Conservation (phyloP, 2,797 vertebrate genomes). For the Acanthis flammea region DNA sequence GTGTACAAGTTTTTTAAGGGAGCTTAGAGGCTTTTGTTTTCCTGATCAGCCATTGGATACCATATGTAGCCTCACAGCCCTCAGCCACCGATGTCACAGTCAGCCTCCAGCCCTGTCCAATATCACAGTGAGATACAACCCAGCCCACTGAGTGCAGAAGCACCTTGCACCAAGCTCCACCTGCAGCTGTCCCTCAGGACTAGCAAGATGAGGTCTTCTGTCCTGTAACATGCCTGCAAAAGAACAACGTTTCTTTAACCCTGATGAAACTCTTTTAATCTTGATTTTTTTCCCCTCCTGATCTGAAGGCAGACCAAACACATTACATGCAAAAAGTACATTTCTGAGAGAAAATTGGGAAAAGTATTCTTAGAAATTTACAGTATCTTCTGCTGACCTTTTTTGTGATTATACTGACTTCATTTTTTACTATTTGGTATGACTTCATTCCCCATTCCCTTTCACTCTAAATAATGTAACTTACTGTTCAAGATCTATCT, state of each 20-base stretch:
- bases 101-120: background rate
- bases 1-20: background rate
- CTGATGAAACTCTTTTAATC: background rate
- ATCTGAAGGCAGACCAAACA: background rate
- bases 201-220: background rate
- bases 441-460: background rate
- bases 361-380: background rate
- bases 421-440: background rate
- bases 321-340: background rate
- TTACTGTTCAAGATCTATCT: background rate
- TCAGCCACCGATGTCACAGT: fast-evolving
- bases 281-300: background rate
- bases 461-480: background rate
- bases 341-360: background rate
- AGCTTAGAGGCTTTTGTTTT: background rate
- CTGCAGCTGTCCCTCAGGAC: background rate
- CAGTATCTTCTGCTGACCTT: background rate
- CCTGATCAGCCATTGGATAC: background rate
- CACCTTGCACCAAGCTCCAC: background rate
- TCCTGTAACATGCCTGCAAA: background rate
- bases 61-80: fast-evolving
- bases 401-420: background rate
- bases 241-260: fast-evolving
- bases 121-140: background rate
- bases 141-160: background rate